Base-by-base conservation (phyloP, 1,140 invertebrate genomes). In the Whitmania pigra region DNA sequence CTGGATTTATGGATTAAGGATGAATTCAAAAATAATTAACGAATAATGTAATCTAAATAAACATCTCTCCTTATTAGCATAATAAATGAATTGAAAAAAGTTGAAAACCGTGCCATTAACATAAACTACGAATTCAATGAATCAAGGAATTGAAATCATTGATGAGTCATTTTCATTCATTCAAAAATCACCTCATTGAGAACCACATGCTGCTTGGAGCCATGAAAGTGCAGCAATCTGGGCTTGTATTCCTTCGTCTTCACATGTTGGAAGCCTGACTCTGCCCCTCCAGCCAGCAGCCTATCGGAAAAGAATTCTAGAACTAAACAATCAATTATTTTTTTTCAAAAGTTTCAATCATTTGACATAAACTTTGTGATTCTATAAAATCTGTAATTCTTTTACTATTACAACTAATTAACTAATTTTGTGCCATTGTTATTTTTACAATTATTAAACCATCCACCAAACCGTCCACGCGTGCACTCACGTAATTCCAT, bases 171-270 rank as follows among this genome's bases (percentile, higher is more conserved):
- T 49, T 13, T 15, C 43, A 17, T 49, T 49, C 43, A 49, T 1
- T 49, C 43, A 49, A 49, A 49, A 49, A 5, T 63, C 29, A 83
- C 80, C 76, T 82, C 79, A 70, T 76, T 78, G 60, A 82, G 76
- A 17, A 67, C 55, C 22, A 82, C 74, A 27, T 75, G 68, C 13
- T 72, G 74, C 72, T 75, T 76, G 57, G 76, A 72, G 18, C 78
- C 76, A 60, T 75, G 68, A 73, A 81, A 79, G 63, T 87, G 85
- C 77, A 88, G 89, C 54, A 94, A 79, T 17, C 86, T 82, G 7
- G 86, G 82, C 71, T 80, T 76, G 73, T 85, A 84, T 18, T 79
- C 77, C 20, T 81, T 79, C 55, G 85, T 79, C 22, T 78, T 78
- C 0, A 87, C 84, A 53, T 85, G 81, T 36, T 81, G 79, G 74